Base-by-base conservation (phyloP, 2,888 invertebrate genomes). In the Eupithecia pulchellata region DNA sequence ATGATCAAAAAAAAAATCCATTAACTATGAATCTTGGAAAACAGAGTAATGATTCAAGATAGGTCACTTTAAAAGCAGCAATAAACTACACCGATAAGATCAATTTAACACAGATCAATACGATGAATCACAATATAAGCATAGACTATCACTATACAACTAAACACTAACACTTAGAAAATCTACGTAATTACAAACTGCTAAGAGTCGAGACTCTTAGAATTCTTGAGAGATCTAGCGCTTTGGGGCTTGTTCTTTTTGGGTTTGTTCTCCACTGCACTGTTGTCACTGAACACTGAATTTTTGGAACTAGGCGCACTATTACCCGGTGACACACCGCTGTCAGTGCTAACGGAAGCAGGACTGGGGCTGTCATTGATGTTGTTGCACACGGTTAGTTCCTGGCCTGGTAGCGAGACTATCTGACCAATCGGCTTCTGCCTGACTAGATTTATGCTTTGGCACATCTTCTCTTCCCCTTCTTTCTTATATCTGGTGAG, bases 381-480 rank as follows among this genome's bases (percentile, higher is more conserved):
- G 76, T 86, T 91, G 76, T 92, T 93, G 79, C 93, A 93, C 58
- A 94, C 92, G 0, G 92, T 90, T 83, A 94, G 75, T 80, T 94
- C 94, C 79, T 94, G 93, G 1, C 92, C 92, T 2, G 92, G 91
- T 66, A 90, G 74, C 52, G 93, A 89, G 77, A 94, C 92, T 64
- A 94, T 94, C 82, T 94, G 94, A 71, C 94, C 94, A 60, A 94
- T 87, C 74, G 93, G 93, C 87, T 94, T 94, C 80, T 94, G 94
- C 75, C 94, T 90, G 79, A 94, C 93, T 85, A 94, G 87, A 82
- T 92, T 94, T 84, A 94, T 91, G 84, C 92, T 94, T 92, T 94
- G 94, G 93, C 94, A 94, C 92, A 92, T 84, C 79, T 91, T 93
- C 71, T 86, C 85, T 74, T 91, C 69, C 80, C 80, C 81, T 2